Evolutionary conservation across 2,797 vertebrate species (phyloP).

Genomic region (Pseudomugil tenellus): DNA sequence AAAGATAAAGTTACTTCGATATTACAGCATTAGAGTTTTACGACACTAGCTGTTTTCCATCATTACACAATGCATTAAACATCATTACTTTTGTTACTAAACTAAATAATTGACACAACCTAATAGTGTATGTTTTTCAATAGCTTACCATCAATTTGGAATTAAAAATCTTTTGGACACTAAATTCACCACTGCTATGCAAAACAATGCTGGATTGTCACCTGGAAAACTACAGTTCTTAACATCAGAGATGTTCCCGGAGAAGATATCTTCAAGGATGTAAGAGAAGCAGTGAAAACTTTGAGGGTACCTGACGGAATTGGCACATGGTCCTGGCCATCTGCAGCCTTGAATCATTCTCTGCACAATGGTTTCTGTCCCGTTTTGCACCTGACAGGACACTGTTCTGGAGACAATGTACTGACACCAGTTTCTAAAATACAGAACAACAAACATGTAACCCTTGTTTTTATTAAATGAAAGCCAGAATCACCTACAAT

Average conservation of each 20-base stretch:
- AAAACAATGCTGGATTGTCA: slow-evolving; percentile 6
- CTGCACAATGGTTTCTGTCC: slow-evolving; percentile 92
- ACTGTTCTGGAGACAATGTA: slow-evolving; percentile 90
- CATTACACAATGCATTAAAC: background rate
- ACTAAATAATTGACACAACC: background rate
- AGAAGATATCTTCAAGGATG: background rate
- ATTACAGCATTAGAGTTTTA: background rate
- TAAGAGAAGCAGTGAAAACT: background rate
- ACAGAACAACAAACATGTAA: slow-evolving; percentile 15
- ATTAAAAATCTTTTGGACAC: background rate
- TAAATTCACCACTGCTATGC: background rate
- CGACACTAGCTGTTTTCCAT: background rate
- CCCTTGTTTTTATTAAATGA: background rate
- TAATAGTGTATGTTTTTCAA: background rate
- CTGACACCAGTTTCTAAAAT: slow-evolving; percentile 94
- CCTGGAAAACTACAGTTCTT: slow-evolving; percentile 5
- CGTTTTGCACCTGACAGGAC: slow-evolving; percentile 95
- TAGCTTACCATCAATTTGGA: background rate
- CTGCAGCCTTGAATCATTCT: slow-evolving; percentile 93
- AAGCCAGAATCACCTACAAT: background rate
- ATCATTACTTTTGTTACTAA: background rate
- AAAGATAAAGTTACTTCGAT: background rate
- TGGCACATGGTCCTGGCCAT: slow-evolving; percentile 94
- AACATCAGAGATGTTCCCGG: background rate
- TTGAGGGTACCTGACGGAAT: slow-evolving; percentile 89